These are phyloP conservation scores for Neoaliturus tenellus DNA, from an alignment of 2,888 invertebrate genomes.

Conservation along the genomic window DNA sequence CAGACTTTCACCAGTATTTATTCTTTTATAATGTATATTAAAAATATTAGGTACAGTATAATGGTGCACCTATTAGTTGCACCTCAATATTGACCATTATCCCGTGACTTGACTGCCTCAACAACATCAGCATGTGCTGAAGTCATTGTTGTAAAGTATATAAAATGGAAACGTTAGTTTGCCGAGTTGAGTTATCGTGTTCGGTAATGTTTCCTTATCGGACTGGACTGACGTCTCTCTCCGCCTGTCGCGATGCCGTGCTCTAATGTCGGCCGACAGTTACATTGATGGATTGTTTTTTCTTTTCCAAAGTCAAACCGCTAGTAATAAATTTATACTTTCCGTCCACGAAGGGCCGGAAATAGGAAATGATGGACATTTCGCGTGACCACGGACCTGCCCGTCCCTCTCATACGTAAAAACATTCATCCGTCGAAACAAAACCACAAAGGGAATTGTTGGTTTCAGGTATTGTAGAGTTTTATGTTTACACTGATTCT, in stretches of 20 bases:
- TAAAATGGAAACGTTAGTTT: too few relatives aligned
- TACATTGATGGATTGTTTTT: constrained; percentile 39
- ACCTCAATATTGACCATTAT: too few relatives aligned
- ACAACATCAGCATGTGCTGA: too few relatives aligned
- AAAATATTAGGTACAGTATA: too few relatives aligned
- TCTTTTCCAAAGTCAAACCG: constrained; percentile 20
- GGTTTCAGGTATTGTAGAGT: too few relatives aligned
- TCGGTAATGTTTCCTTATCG: background rate
- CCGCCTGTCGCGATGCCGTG: background rate
- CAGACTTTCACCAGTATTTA: too few relatives aligned
- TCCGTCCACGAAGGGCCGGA: constrained; percentile 30
- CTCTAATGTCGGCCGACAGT: background rate
- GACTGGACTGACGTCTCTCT: background rate
- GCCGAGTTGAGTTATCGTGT: background rate
- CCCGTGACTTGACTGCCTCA: too few relatives aligned
- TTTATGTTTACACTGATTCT: too few relatives aligned
- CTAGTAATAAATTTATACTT: constrained; percentile 31
- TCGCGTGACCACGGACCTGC: constrained; percentile 1
- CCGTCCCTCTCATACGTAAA: background rate
- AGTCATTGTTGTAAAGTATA: too few relatives aligned
- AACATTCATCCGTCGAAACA: background rate
- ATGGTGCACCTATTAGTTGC: too few relatives aligned
- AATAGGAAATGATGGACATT: constrained; percentile 29
- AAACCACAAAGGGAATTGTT: background rate
- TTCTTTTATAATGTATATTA: too few relatives aligned